Evolutionary conservation across 2,113 vertebrate species (phyloP).

Genomic region (Ciconia boyciana): DNA sequence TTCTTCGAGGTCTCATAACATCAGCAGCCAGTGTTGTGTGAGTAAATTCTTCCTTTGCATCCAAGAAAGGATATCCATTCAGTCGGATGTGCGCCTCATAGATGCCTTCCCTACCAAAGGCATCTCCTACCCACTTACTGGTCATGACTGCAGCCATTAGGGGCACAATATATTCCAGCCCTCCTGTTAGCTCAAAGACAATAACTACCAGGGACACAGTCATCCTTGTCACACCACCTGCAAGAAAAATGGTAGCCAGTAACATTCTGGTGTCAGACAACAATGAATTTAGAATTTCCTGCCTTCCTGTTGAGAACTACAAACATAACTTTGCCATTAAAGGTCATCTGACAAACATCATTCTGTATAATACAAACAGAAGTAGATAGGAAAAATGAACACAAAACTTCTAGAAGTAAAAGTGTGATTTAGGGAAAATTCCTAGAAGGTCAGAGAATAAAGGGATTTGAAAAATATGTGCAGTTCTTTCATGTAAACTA

Average conservation of each 20-base stretch:
- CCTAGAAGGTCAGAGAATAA: neutral
- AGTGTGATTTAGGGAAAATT: neutral
- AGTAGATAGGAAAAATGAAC: neutral
- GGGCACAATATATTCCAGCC: constrained; percentile 97
- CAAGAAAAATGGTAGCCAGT: neutral
- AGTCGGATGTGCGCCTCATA: constrained; percentile 97
- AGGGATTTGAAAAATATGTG: neutral
- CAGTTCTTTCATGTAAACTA: neutral
- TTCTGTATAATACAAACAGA: neutral
- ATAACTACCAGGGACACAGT: constrained; percentile 98
- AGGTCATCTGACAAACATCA: neutral
- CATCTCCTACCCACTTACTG: constrained; percentile 99
- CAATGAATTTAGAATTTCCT: neutral
- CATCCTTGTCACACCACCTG: constrained; percentile 98
- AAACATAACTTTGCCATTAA: neutral
- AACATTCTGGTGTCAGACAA: neutral
- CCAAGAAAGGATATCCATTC: constrained; percentile 97
- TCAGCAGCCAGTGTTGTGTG: constrained; percentile 94
- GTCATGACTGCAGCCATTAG: constrained; percentile 99
- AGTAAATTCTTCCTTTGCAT: constrained; percentile 98
- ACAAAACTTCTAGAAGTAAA: neutral
- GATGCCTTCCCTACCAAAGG: constrained; percentile 97
- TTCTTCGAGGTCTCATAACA: constrained; percentile 93
- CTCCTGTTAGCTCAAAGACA: constrained; percentile 96
- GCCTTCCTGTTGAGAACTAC: neutral